Percentiles rank a stretch among this genome's conserved stretches.
Evolutionary conservation across 2,113 vertebrate genomes (phyloP).

Genomic region (rabbit (Oryctolagus cuniculus)): DNA sequence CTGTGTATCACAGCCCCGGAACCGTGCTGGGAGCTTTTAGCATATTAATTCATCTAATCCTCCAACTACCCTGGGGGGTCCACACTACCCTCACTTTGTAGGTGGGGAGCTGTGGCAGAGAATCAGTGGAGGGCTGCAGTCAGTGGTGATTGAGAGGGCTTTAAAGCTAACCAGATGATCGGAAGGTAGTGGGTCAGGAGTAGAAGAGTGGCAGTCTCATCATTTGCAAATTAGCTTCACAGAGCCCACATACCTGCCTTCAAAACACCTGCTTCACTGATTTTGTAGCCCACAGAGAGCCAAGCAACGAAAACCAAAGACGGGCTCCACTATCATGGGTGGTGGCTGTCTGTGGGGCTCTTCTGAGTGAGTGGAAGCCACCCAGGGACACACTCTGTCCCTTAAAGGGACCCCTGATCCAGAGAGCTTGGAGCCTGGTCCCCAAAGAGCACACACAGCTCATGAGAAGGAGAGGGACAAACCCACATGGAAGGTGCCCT

Average conservation of each 20-base stretch:
- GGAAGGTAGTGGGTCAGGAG: not conserved
- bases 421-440: not conserved
- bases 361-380: not conserved
- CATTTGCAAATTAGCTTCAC: constrained; percentile 61
- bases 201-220: not conserved
- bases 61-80: not conserved
- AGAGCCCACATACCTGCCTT: not conserved
- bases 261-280: constrained; percentile 6
- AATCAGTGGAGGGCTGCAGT: not conserved
- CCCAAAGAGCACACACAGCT: not conserved
- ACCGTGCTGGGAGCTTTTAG: not conserved
- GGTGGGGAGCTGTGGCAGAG: not conserved
- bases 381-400: no score
- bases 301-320: constrained; percentile 47
- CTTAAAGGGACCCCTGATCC: not conserved
- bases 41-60: not conserved
- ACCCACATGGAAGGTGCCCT: not conserved
- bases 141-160: not conserved
- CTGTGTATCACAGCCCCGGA: not conserved
- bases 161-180: constrained; percentile 12
- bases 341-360: not conserved
- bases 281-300: not conserved
- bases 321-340: not conserved
- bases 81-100: not conserved
- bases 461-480: not conserved